phyloP scores from a whole-genome alignment of 2,888 invertebrate species.

The Aromia moschata region DNA sequence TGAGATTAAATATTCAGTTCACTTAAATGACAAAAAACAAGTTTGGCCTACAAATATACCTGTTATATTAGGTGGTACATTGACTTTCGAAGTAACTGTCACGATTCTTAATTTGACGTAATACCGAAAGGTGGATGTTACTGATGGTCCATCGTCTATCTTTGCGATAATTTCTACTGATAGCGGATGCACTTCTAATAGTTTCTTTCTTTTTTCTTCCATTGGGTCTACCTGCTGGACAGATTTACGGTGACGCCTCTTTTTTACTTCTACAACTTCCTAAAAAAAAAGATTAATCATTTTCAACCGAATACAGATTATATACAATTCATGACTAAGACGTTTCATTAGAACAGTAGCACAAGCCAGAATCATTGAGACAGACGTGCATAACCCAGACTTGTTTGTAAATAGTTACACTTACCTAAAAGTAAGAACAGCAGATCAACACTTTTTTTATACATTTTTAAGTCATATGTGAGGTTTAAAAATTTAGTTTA shows the following conservation, averaged over 20 bases:
- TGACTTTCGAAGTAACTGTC: slow-evolving; percentile 73
- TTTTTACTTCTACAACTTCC: slow-evolving; percentile 64
- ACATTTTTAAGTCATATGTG: no score
- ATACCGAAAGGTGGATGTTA: slow-evolving; percentile 76
- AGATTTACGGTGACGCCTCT: slow-evolving; percentile 70
- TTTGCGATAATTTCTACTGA: slow-evolving; percentile 71
- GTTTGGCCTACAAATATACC: slow-evolving; percentile 59
- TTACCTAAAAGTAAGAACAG: no score
- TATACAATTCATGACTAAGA: no score
- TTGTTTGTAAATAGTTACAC: no score
- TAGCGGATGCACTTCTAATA: slow-evolving; percentile 78
- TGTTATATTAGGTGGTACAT: slow-evolving; percentile 66
- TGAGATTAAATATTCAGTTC: no score
- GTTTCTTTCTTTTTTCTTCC: slow-evolving; percentile 73
- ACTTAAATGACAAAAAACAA: no score
- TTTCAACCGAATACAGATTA: no score
- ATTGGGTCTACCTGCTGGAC: slow-evolving; percentile 72
- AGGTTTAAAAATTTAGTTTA: no score
- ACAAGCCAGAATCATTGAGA: no score
- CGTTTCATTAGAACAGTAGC: no score
- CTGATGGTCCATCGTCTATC: slow-evolving; percentile 71
- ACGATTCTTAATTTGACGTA: slow-evolving; percentile 76
- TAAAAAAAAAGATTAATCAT: slow-evolving; percentile 34
- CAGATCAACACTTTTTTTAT: no score
- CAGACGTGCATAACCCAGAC: no score